Conservation (phyloP, 2,113 vertebrate species). For the Falcunculus frontatus region DNA sequence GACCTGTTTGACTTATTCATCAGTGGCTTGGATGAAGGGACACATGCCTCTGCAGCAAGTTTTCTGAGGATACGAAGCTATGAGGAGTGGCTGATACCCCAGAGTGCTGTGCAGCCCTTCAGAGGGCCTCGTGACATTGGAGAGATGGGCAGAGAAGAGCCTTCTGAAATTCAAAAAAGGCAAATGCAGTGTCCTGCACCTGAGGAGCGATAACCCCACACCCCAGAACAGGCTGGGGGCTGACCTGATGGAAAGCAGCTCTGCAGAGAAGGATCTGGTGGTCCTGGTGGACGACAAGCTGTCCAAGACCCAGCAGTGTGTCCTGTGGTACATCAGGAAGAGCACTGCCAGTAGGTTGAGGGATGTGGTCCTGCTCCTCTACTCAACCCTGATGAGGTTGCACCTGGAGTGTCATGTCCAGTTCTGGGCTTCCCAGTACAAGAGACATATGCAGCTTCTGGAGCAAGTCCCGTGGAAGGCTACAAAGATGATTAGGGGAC, state of each 20-base stretch:
- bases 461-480: background rate
- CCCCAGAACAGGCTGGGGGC: background rate
- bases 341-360: background rate
- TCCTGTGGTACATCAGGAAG: background rate
- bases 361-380: background rate
- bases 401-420: background rate
- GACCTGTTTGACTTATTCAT: background rate
- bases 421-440: background rate
- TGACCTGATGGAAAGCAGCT: background rate
- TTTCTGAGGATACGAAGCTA: background rate
- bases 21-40: background rate
- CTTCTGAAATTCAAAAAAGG: background rate
- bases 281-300: background rate
- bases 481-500: background rate
- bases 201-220: too few species aligned
- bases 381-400: background rate
- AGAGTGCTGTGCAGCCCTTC: background rate
- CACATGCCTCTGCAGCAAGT: background rate
- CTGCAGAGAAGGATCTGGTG: background rate
- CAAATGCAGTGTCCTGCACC: background rate
- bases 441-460: background rate
- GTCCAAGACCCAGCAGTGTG: background rate
- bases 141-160: background rate
- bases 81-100: accelerated
- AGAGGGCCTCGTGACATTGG: too few species aligned